Evolutionary conservation across 2,113 vertebrate species (phyloP), one percentile per base, ranked within the genome.

Genomic region (Lipotes vexillifer): DNA sequence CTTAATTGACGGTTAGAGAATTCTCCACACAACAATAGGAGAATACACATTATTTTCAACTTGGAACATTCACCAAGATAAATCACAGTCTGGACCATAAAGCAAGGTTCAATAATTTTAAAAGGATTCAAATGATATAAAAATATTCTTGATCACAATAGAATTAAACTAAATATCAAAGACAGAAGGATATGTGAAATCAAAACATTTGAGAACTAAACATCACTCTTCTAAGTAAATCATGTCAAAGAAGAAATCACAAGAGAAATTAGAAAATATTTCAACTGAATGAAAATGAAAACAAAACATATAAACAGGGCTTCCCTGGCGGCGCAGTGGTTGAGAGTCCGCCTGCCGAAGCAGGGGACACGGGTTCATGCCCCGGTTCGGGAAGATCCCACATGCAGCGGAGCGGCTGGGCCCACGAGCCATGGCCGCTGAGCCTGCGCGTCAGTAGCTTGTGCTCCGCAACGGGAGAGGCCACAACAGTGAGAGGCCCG

Each of bases 251-350:
- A 46, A 92, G 44, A 84, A 86, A 38, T 75, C 66, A 80, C 44
- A 90, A 93, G 36, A 77, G 36, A 96, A 90, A 36, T 61, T 38
- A 92, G 38, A 97, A 82, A 85, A 85, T 61, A 78, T 69, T 82
- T 86, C 77, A 90, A 65, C 25, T 57, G 6, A 75, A 81, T 36
- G 17, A 90, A 69, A 89, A 95, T 46, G 20, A 90, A 93, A 80
- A 80, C 29, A 36, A 9, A 33, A 68, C 8, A 65, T 91, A 21
- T 7, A 25, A 94, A 57, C 29, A 92, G 44, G 44, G 44, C 44
- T 46, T 46, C 44, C 44, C 44, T 46, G 9, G 44, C 10, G 44
- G 44, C 44, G 10, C 44, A 10, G 44, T 46, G 44, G 44, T 46
- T 46, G 44, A 46, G 44, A 11, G 9, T 46, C 44, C 44, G 9